phyloP scores from a whole-genome alignment of 2,888 invertebrate genomes.

The Campoplex capitator region DNA sequence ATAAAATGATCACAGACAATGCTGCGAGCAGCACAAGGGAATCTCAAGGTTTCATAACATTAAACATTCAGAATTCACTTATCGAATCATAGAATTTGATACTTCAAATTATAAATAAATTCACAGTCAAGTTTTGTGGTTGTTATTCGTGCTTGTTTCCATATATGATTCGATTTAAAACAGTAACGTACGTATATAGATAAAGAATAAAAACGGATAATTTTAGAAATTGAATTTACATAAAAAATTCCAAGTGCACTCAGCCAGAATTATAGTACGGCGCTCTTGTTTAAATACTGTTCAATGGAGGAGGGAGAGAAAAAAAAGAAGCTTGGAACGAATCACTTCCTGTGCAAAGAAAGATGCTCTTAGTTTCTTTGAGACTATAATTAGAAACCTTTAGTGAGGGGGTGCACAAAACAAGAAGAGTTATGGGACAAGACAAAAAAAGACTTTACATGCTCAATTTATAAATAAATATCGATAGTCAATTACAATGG shows the following conservation, averaged over 20 bases:
- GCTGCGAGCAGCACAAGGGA: too few relatives aligned
- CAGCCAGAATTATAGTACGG: background rate
- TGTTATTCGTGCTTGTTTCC: too few relatives aligned
- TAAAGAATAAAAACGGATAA: background rate
- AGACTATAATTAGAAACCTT: slow-evolving; percentile 72
- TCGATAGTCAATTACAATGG: slow-evolving; percentile 21
- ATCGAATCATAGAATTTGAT: too few relatives aligned
- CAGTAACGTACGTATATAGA: background rate
- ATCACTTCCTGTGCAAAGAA: slow-evolving; percentile 67
- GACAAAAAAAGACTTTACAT: slow-evolving; percentile 47
- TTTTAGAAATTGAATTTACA: background rate
- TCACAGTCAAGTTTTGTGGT: too few relatives aligned
- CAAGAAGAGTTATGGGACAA: slow-evolving; percentile 73
- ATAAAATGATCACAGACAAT: background rate
- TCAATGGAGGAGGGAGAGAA: slow-evolving; percentile 15
- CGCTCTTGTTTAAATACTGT: background rate
- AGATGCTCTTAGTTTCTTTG: slow-evolving; percentile 55
- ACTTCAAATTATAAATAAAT: background rate
- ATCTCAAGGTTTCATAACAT: background rate
- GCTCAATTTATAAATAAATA: slow-evolving; percentile 63
- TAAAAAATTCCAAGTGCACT: background rate
- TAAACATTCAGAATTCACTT: background rate
- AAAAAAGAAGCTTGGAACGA: slow-evolving; percentile 50
- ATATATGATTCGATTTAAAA: too few relatives aligned
- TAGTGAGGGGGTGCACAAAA: slow-evolving; percentile 70